A percentile compares a stretch with the other conserved stretches of the same genome.
Conservation (phyloP, 2,888 invertebrate genomes). For the Eutolmus rufibarbis region DNA sequence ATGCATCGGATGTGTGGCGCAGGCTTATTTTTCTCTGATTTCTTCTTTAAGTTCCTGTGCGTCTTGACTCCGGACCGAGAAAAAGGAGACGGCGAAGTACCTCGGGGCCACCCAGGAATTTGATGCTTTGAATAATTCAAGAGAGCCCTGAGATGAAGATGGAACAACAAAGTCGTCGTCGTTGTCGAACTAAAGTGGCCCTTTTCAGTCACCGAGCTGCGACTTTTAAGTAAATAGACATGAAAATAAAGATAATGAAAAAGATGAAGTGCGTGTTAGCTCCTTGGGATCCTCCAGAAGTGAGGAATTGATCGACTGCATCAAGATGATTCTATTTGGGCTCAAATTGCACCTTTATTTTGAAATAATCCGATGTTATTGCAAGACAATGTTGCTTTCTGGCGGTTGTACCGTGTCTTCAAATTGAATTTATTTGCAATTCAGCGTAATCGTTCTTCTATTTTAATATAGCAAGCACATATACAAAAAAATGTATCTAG, state of each 20-base stretch:
- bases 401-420: background rate
- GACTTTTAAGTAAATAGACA: background rate
- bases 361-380: background rate
- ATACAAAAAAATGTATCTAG: no score
- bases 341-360: background rate
- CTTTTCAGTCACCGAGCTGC: background rate
- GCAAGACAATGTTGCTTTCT: background rate
- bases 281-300: background rate
- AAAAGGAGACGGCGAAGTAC: background rate
- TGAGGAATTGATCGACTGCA: background rate
- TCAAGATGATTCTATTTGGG: background rate
- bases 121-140: background rate
- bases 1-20: background rate
- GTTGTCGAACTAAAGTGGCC: background rate
- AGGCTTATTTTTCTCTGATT: background rate
- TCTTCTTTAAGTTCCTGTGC: background rate
- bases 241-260: background rate
- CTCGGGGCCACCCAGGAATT: background rate
- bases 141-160: background rate
- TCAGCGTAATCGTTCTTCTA: no score
- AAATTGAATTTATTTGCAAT: background rate
- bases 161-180: background rate
- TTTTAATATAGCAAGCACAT: no score
- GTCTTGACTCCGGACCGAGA: background rate
- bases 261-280: background rate